Percentiles rank a stretch among this genome's conserved stretches.
phyloP scores from a whole-genome alignment of 1,140 invertebrate species.

The Chironomus striatipennis region DNA sequence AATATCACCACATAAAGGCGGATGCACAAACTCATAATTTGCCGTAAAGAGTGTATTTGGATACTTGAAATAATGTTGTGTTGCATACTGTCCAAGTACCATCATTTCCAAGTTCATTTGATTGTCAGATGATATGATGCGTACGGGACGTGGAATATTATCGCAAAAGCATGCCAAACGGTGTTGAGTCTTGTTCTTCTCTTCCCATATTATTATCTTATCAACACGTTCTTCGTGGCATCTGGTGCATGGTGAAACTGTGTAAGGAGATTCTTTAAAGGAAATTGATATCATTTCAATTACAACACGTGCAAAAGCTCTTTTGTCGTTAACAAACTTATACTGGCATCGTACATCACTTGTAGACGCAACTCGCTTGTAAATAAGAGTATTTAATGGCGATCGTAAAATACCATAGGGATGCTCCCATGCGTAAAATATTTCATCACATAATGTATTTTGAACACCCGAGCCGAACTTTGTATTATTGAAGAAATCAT shows the following conservation, averaged over 20 bases:
- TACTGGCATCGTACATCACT: slow-evolving; percentile 71
- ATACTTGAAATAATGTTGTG: slow-evolving; percentile 79
- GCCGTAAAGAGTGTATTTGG: slow-evolving; percentile 71
- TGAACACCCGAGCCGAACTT: slow-evolving; percentile 68
- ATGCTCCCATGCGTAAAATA: slow-evolving; percentile 68
- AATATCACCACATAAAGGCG: slow-evolving; percentile 75
- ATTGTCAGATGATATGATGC: slow-evolving; percentile 66
- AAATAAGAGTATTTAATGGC: slow-evolving; percentile 75
- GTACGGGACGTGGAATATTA: slow-evolving; percentile 48
- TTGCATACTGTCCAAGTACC: slow-evolving; percentile 70
- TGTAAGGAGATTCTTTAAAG: slow-evolving; percentile 62
- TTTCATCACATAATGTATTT: slow-evolving; percentile 74
- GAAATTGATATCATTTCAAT: slow-evolving; percentile 43
- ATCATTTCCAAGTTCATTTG: slow-evolving; percentile 67
- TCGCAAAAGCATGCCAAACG: slow-evolving; percentile 55
- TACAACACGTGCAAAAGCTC: slow-evolving; percentile 70
- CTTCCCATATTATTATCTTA: slow-evolving; percentile 68
- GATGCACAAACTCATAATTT: slow-evolving; percentile 77
- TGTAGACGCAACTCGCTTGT: slow-evolving; percentile 57
- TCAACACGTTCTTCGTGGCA: slow-evolving; percentile 78
- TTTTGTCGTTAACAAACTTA: slow-evolving; percentile 68
- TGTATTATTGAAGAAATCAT: slow-evolving; percentile 86
- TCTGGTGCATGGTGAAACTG: slow-evolving; percentile 66
- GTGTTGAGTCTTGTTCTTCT: slow-evolving; percentile 40
- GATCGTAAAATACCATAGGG: slow-evolving; percentile 62